Evolutionary conservation across 2,797 vertebrate species (phyloP).

Genomic region (Sebastes hopkinsi): DNA sequence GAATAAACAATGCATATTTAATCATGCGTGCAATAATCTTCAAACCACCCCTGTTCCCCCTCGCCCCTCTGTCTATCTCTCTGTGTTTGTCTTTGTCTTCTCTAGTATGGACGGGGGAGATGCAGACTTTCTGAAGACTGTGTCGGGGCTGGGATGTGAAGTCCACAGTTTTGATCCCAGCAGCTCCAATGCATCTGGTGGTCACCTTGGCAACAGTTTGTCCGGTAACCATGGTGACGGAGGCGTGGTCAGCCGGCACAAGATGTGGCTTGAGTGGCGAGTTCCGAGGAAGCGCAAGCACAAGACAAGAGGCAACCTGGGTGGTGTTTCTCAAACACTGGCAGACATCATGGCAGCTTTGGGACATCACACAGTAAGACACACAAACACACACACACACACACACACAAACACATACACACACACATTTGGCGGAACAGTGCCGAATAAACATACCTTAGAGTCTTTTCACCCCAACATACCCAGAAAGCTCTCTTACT

Average conservation of each 20-base stretch:
- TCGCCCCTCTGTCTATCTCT: conserved; percentile 30
- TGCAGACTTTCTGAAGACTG: conserved; percentile 73
- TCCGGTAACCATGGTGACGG: conserved; percentile 66
- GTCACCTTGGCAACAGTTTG: conserved; percentile 77
- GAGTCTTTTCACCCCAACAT: conserved; percentile 69
- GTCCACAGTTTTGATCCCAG: conserved; percentile 84
- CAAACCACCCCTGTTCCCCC: conserved; percentile 42
- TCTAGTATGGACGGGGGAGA: conserved; percentile 78
- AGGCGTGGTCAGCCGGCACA: conserved; percentile 74
- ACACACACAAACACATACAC: conserved; percentile 8
- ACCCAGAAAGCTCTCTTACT: conserved; percentile 73
- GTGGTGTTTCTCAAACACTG: conserved; percentile 74
- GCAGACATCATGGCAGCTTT: conserved; percentile 80
- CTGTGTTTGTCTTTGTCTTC: conserved; percentile 42
- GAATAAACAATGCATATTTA: conserved; percentile 72
- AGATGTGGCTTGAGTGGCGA: conserved; percentile 84
- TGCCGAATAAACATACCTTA: conserved; percentile 71
- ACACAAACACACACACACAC: conserved; percentile 22
- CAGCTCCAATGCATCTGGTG: conserved; percentile 64
- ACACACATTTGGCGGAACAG: conserved; percentile 40
- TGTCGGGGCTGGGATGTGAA: conserved; percentile 75
- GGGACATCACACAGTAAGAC: conserved; percentile 77
- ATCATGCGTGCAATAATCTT: conserved; percentile 68
- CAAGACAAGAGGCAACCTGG: conserved; percentile 61
- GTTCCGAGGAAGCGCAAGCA: conserved; percentile 50